Base-by-base conservation (phyloP, 2,797 vertebrate species). In the Petrocephalus schoutedeni region DNA sequence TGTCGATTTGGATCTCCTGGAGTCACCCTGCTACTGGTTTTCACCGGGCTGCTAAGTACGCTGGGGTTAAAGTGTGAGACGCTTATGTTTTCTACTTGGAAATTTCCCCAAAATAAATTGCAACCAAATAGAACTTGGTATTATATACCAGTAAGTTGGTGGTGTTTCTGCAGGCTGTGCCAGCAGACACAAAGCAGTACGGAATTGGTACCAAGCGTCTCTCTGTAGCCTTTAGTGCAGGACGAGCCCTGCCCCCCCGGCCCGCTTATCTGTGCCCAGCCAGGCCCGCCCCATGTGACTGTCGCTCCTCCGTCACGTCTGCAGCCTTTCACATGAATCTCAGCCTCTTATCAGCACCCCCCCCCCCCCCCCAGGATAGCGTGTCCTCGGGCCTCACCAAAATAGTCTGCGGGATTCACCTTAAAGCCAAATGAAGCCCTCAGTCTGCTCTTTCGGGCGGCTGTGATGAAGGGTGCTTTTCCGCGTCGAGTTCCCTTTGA, bases 261-360 rank as follows among this genome's bases (percentile, higher is more conserved):
- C 67, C 61, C 0, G 77, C 88, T 88, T 88, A 88, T 88, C 88
- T 86, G 56, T 59, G 59, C 77, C 41, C 85, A 59, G 36, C 56
- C 88, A 88, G 88, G 85, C 85, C 86, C 53, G 28, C 85, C 19
- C 3, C 64, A 4, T 12, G 19, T 57, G 83, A 53, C 87, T 71
- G 45, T 2, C 19, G 32, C 51, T 77, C 53, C 41, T 41, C 23
- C 21, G 54, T 59, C 23, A 56, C 67, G 23, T 53, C 74, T 41
- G 88, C 74, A 2, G 32, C 32, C 67, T 41, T 74, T 74, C 36
- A 74, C 36, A 36, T 14, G 28, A 41, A 74, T 36, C 51, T 85
- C n/a, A 56, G n/a, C 82, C 87, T 7, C 61, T 32, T 67, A 67
- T 67, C 61, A 32, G 21, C 32, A 58, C 0, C 5, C 10, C 28